phyloP scores from a whole-genome alignment of 2,113 vertebrate genomes.

The Seriola aureovittata region DNA sequence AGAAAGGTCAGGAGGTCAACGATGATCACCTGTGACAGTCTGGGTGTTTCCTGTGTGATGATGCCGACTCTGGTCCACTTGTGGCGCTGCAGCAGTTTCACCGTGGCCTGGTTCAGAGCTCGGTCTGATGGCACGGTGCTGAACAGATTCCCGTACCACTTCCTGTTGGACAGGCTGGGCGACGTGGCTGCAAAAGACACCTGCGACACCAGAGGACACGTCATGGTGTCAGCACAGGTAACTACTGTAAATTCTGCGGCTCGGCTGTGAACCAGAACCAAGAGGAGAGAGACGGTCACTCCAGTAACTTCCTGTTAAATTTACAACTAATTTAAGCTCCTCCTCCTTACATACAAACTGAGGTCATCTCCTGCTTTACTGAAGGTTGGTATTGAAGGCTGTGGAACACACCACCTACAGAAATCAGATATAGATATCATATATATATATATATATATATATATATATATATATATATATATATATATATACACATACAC shows the following conservation, averaged over 20 bases:
- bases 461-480: too few relatives aligned
- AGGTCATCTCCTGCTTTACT: too few relatives aligned
- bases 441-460: too few relatives aligned
- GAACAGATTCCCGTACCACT: conserved; percentile 92
- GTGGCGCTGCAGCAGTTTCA: conserved; percentile 90
- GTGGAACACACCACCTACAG: too few relatives aligned
- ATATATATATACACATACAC: too few relatives aligned
- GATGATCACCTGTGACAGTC: conserved; percentile 79
- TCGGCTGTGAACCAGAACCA: too few relatives aligned
- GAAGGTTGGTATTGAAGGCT: too few relatives aligned
- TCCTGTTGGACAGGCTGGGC: conserved; percentile 90
- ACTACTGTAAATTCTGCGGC: background rate
- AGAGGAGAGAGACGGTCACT: too few relatives aligned
- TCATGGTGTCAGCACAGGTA: background rate
- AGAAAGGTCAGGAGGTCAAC: background rate
- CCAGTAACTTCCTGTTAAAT: too few relatives aligned
- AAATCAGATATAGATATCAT: too few relatives aligned
- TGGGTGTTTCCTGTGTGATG: conserved; percentile 88
- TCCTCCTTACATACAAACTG: too few relatives aligned
- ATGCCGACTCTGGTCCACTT: conserved; percentile 92
- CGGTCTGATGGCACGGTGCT: conserved; percentile 92
- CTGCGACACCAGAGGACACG: conserved; percentile 74
- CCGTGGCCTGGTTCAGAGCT: conserved; percentile 89
- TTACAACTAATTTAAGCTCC: too few relatives aligned
- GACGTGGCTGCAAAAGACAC: conserved; percentile 91